A percentile compares a stretch with the other conserved stretches of the same genome.
phyloP scores from a whole-genome alignment of 2,888 invertebrate genomes.

The Nowickia ferox region DNA sequence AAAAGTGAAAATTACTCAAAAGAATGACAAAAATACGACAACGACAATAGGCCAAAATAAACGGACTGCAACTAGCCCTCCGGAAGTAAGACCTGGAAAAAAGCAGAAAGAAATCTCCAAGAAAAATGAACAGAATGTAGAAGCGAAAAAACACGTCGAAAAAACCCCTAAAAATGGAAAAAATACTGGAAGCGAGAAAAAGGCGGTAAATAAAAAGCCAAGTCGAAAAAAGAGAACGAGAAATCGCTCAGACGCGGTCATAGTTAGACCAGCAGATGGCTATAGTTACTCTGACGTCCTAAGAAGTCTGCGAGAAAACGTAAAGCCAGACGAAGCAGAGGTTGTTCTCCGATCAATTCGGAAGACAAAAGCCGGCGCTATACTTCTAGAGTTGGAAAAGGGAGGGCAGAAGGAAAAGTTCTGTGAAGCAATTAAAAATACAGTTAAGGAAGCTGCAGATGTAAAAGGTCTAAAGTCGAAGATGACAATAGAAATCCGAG shows the following conservation, averaged over 20 bases:
- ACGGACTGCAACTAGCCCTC: conserved; percentile 18
- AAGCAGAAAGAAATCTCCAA: not conserved
- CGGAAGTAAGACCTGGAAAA: conserved; percentile 4
- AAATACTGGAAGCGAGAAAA: no score
- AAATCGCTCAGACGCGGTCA: not conserved
- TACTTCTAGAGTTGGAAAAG: conserved; percentile 3
- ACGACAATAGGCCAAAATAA: not conserved
- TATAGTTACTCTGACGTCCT: no score
- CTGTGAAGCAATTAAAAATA: conserved; percentile 3
- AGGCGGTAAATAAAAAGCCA: no score
- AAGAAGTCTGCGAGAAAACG: not conserved
- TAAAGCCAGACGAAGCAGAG: conserved; percentile 20
- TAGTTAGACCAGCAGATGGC: conserved; percentile 7
- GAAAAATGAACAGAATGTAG: not conserved
- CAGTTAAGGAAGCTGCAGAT: conserved; percentile 10
- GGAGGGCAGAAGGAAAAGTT: conserved; percentile 12
- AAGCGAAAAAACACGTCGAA: no score
- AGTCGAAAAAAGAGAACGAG: not conserved
- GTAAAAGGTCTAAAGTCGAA: not conserved
- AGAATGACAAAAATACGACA: no score
- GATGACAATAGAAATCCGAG: conserved; percentile 12
- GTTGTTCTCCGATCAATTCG: conserved; percentile 3
- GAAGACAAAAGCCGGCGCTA: conserved; percentile 16
- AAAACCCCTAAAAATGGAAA: no score
- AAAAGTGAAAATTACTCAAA: no score